Base-by-base conservation (phyloP, 2,888 invertebrate species). In the Nematopogon swammerdamellus region DNA sequence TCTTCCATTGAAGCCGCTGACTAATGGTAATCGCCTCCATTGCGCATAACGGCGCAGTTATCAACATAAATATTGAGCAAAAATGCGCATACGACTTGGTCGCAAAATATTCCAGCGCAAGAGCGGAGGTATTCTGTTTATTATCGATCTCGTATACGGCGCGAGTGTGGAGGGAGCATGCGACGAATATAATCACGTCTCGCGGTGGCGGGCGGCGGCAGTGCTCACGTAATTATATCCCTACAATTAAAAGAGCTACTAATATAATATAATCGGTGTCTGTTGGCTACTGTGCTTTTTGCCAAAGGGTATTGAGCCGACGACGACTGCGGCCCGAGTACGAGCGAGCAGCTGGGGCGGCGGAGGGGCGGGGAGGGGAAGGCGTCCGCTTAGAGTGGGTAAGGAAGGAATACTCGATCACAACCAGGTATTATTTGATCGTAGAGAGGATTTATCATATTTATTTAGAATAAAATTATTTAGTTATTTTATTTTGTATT, bases 191-290 rank as follows among this genome's bases (percentile, higher is more conserved):
- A 4, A 36, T 36, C 36, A 36, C 36, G 36, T 36, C 8, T 36
- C 36, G 36, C 11, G 5, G 25, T 3, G 3, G 36, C 36, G 14
- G 36, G 3, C 11, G n/a, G 11, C 36, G 36, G 14, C 36, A 36
- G 25, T 25, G 25, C n/a, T n/a, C 36, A 36, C 67, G 69, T 77
- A 75, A 79, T 79, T 79, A 79, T 79, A 79, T 79, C 73, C 71
- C 61, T 64, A 70, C 75, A 77, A 77, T 79, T 79, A 79, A 36
- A 73, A 73, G 67, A 60, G 64, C 65, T 70, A 76, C 79, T 77
- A 79, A 79, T 79, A 79, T 77, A 79, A 74, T 77, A 79, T 79
- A 79, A 79, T 76, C 73, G 77, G 68, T 14, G 11, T 72, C 70
- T 63, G 72, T 75, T 68, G 73, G 72, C 69, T 67, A 70, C 66